Base-by-base conservation (phyloP, 37 sponge, comb jelly and placozoan genomes). In the Halichondria panicea region DNA sequence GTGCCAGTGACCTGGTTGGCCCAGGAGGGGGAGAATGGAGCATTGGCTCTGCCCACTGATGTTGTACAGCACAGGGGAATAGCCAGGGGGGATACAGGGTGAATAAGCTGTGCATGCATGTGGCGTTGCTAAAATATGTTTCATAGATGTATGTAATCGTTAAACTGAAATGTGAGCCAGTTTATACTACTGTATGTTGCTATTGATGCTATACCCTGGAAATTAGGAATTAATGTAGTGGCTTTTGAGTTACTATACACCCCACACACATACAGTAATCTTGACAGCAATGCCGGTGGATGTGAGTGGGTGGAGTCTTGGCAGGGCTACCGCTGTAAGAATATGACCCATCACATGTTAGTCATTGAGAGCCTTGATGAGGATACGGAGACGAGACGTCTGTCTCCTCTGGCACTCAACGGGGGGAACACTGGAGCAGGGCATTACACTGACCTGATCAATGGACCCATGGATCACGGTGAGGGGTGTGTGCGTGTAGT, bases 401-500 rank as follows among this genome's bases (percentile, higher is more conserved):
- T 94, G 18, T 94, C 95, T 9, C 95, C 95, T 8, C 18, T 94
- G n/a, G 95, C 89, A 3, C 69, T 94, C n/a, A 63, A 63, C 57
- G 95, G 95, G 32, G 91, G 91, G n/a, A 76, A 91, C 62, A 83
- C 81, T 45, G 85, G 81, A 0, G 27, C 34, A 45, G 95, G 79
- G 21, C 32, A 68, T 43, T 94, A 94, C 55, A 91, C 88, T 66
- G 95, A 94, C 70, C 80, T 94, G 4, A 62, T 94, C 25, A 94
- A 94, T 74, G 95, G 95, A 66, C 95, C 95, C 3, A 91, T 91
- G 95, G 95, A 94, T 70, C 95, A 94, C 74, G 95, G 95, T 87
- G 6, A n/a, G n/a, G n/a, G n/a, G n/a, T n/a, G 81, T 63, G 31
- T 48, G 52, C 52, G 11, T 48, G 11, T 11, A 11, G 15, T 48